These are phyloP conservation scores for Gymnoscopelus microlampas DNA, from an alignment of 2,797 vertebrate species.

Conservation along the genomic window DNA sequence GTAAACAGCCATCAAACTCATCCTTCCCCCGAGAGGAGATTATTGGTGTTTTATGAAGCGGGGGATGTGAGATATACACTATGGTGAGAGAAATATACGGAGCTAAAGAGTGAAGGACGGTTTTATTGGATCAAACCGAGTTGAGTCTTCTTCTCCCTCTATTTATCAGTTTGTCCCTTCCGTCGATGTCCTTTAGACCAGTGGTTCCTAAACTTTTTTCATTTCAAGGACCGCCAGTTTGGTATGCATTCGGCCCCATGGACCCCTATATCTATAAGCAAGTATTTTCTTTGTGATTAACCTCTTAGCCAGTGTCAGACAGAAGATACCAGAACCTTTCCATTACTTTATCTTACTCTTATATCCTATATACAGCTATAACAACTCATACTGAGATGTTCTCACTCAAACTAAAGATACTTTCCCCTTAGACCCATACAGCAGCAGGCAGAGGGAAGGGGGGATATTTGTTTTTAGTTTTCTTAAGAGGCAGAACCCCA, in stretches of 20 bases:
- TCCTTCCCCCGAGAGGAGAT: slow-evolving; percentile 52
- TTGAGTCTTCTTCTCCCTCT: background rate
- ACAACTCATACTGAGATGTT: slow-evolving; percentile 10
- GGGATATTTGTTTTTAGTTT: slow-evolving; percentile 46
- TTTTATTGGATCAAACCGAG: background rate
- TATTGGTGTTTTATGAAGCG: slow-evolving; percentile 54
- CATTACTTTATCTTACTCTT: background rate
- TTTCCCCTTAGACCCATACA: slow-evolving; percentile 30
- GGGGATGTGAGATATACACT: slow-evolving; percentile 50
- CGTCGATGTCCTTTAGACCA: background rate
- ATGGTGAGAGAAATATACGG: slow-evolving; percentile 43
- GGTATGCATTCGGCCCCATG: background rate
- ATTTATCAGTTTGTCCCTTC: background rate
- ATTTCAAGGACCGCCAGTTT: too few relatives aligned
- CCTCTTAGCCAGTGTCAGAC: too few relatives aligned
- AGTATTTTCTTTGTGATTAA: too few relatives aligned
- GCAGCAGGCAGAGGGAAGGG: slow-evolving; percentile 18
- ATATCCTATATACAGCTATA: background rate
- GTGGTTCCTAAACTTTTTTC: too few relatives aligned
- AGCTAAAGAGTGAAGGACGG: background rate
- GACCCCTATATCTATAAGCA: too few relatives aligned
- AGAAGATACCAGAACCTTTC: too few relatives aligned
- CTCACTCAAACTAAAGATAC: slow-evolving; percentile 14
- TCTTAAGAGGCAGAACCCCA: slow-evolving; percentile 54
- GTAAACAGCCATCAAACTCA: slow-evolving; percentile 64